phyloP scores from a whole-genome alignment of 2,888 invertebrate species.

The Andrena hattorfiana region DNA sequence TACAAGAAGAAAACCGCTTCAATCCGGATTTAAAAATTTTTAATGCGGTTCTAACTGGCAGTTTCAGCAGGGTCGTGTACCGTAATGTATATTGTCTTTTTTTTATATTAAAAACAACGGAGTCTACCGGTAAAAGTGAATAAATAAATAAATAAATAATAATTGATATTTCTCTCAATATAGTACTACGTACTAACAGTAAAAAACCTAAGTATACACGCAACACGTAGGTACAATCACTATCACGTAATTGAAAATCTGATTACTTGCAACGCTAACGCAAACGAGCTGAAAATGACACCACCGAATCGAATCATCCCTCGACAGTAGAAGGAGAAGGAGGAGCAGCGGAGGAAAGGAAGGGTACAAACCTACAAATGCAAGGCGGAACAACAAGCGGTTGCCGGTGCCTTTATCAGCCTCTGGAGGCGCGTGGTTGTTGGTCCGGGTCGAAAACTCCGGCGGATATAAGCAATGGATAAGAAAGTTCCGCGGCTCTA shows the following conservation, averaged over 20 bases:
- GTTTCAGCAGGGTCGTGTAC: no score
- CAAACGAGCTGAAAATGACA: neutral
- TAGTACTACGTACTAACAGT: no score
- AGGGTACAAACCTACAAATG: slow-evolving; percentile 5
- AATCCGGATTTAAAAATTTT: no score
- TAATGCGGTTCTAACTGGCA: no score
- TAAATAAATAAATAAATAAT: no score
- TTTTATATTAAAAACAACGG: no score
- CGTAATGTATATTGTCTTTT: no score
- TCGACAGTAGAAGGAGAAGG: neutral
- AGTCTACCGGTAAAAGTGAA: no score
- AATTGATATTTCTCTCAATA: no score
- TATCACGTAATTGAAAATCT: neutral
- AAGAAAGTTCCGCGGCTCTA: slow-evolving; percentile 81
- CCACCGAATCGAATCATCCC: no score
- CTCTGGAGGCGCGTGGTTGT: slow-evolving; percentile 66
- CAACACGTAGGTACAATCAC: neutral
- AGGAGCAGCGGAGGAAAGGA: neutral
- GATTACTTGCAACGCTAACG: neutral
- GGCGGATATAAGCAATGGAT: slow-evolving; percentile 80
- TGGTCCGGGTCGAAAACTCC: slow-evolving; percentile 76
- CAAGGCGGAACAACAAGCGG: slow-evolving; percentile 47
- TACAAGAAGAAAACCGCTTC: no score
- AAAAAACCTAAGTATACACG: neutral
- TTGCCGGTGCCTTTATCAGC: slow-evolving; percentile 65